Evolutionary conservation across 2,797 vertebrate genomes (phyloP), one percentile per base, ranked within the genome.

Genomic region (Rhodeus uyekii): DNA sequence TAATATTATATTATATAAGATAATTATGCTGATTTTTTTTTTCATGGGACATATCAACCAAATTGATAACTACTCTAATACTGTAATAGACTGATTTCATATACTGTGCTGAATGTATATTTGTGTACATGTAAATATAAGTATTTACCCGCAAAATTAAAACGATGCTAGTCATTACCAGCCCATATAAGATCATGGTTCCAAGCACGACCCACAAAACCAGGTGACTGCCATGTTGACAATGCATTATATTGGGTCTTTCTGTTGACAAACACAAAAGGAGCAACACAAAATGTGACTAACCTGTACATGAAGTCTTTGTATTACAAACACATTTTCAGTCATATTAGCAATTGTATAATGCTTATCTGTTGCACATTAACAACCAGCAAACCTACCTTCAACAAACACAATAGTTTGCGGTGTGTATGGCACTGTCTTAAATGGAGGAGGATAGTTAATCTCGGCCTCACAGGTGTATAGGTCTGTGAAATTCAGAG

Each of bases 401-500:
- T 90, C 16, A 27, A 83, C 24, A 0, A 87, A 67, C 22, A 94
- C 48, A 5, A 89, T 19, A 46, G 82, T 80, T 13, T 2, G 18
- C 27, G 46, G 1, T 3, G 2, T 0, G 14, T 48, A 0, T 0
- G 0, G 0, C 1, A 16, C 0, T 1, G 1, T 0, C 0, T 0
- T 3, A 16, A 22, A 0, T 0, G 94, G 93, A 34, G 93, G 92
- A 8, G 93, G 93, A 73, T 1, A 91, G 0, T 0, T 1, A 8
- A 0, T 2, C 0, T 0, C 2, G 1, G 18, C 83, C 12, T 78
- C 32, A 42, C 94, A 95, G 0, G 0, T 83, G 83, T 94, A 95
- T 32, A 82, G 0, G 0, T 16, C 89, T 0, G 44, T 29, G 4
- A 3, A 61, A 1, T 46, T 75, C 12, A 4, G 2, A 0, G 5